phyloP scores from a whole-genome alignment of 1,140 invertebrate genomes.

The silkworm (Bombyx mori) region ASM3026992v2 NC_085112.1:15763501-15764000 shows the following conservation, averaged over 20 bases:
- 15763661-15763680: constrained; percentile 1
- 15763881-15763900: not conserved
- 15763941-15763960: not conserved
- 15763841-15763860: not conserved
- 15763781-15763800: constrained; percentile 5
- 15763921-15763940: not conserved
- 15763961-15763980: no score
- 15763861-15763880: not conserved
- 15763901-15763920: not conserved
- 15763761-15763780: constrained; percentile 8
- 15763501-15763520: no score
- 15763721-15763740: constrained; percentile 8
- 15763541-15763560: no score
- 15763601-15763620: no score
- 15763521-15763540: no score
- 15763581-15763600: no score
- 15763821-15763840: not conserved
- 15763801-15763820: not conserved
- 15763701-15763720: constrained; percentile 3
- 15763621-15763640: no score
- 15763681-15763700: not conserved
- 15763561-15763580: no score
- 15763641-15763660: constrained; percentile 1
- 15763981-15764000: no score
- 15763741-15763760: constrained; percentile 9